phyloP scores from a whole-genome alignment of 2,888 invertebrate species.

The Acrobasis consociella region DNA sequence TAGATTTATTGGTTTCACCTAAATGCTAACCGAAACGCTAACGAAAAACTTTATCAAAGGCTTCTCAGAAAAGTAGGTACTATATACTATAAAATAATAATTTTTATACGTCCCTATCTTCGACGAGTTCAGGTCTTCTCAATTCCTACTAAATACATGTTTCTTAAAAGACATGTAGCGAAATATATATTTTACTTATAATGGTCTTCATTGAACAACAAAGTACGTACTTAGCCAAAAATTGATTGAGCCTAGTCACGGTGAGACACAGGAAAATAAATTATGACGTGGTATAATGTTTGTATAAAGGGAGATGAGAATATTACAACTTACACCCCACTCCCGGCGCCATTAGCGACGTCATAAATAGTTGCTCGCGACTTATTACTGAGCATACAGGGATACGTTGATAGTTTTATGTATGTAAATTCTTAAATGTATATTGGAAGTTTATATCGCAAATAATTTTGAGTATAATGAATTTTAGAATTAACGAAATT shows the following conservation, averaged over 20 bases:
- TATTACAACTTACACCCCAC: slow-evolving; percentile 9
- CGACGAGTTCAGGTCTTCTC: too few species aligned
- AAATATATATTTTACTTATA: too few species aligned
- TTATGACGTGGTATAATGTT: slow-evolving; percentile 6
- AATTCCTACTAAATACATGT: too few species aligned
- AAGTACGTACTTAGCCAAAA: background rate
- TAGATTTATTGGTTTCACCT: too few species aligned
- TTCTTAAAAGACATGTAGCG: too few species aligned
- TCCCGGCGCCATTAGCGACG: slow-evolving; percentile 23
- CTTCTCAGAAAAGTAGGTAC: too few species aligned
- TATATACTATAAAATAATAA: too few species aligned
- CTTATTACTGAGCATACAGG: background rate
- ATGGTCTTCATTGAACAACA: background rate
- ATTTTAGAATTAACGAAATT: background rate
- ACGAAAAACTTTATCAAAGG: too few species aligned
- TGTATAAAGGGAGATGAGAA: slow-evolving; percentile 2
- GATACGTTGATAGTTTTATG: background rate
- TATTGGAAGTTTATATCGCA: too few species aligned
- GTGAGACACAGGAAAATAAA: slow-evolving; percentile 16
- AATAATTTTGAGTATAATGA: background rate
- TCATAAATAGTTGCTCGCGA: slow-evolving; percentile 4
- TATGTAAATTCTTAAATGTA: background rate
- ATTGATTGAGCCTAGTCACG: slow-evolving; percentile 7
- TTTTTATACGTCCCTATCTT: too few species aligned
- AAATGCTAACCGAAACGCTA: too few species aligned